Evolutionary conservation across 2,113 vertebrate species (phyloP).

Genomic region (Sorex fumeus): DNA sequence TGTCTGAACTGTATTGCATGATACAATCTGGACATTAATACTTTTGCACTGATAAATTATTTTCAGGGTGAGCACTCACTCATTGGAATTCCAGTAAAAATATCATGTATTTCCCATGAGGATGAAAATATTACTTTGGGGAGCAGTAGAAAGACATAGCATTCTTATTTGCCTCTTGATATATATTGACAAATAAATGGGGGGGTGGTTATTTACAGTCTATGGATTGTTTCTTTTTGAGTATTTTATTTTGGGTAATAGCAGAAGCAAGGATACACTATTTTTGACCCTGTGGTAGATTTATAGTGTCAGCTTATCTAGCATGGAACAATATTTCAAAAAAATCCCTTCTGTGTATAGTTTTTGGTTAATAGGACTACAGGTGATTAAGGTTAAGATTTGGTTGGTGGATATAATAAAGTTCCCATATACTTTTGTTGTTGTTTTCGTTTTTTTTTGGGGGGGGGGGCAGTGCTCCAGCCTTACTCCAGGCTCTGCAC

Average conservation of each 20-base stretch:
- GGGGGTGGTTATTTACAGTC: slow-evolving; percentile 41
- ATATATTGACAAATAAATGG: slow-evolving; percentile 63
- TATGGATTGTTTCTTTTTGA: slow-evolving; percentile 65
- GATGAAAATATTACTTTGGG: slow-evolving; percentile 51
- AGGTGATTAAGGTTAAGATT: slow-evolving; percentile 28
- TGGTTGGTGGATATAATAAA: not conserved
- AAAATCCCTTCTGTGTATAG: not conserved
- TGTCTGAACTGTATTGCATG: slow-evolving; percentile 6
- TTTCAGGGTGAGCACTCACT: slow-evolving; percentile 31
- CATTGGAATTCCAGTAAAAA: slow-evolving; percentile 52
- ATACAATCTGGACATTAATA: slow-evolving; percentile 51
- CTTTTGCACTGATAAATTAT: slow-evolving; percentile 44
- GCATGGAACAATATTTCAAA: slow-evolving; percentile 8
- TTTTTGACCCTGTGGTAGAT: not conserved
- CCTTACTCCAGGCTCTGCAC: no score
- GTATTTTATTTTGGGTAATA: slow-evolving; percentile 48
- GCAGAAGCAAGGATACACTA: slow-evolving; percentile 49
- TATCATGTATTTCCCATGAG: slow-evolving; percentile 18
- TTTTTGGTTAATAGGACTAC: slow-evolving; percentile 2
- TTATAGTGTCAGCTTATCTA: slow-evolving; percentile 36
- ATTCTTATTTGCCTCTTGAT: slow-evolving; percentile 36
- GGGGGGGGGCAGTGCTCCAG: no score
- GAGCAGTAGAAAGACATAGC: not conserved
- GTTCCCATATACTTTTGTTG: not conserved
- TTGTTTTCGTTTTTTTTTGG: no score